Conservation (phyloP, 1,140 invertebrate species). For the Drosophila mayri region DNA sequence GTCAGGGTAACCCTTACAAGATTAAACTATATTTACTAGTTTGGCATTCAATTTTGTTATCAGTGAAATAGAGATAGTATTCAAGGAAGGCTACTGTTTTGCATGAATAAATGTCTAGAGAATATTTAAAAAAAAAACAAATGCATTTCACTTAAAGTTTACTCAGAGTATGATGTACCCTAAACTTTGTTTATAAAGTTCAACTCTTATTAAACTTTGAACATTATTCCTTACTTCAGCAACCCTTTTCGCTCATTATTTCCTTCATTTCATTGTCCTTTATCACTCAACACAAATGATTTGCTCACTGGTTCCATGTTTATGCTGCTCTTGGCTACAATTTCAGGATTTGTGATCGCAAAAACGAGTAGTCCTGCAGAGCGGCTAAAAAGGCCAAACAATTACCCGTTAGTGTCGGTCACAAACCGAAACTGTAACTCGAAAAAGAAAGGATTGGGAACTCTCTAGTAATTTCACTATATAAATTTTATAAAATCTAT, state of each 20-base stretch:
- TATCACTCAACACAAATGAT: background rate
- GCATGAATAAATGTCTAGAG: background rate
- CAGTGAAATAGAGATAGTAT: slow-evolving; percentile 4
- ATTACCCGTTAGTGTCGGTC: slow-evolving; percentile 85
- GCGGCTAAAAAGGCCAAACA: slow-evolving; percentile 9
- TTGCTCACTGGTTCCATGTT: background rate
- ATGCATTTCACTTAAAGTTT: background rate
- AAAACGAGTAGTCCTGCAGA: slow-evolving; percentile 79
- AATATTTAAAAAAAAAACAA: background rate
- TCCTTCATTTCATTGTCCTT: background rate
- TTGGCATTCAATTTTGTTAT: slow-evolving; percentile 38
- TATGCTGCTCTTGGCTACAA: slow-evolving; percentile 71
- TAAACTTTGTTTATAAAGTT: background rate
- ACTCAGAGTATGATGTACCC: background rate
- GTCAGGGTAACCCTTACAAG: slow-evolving; percentile 17
- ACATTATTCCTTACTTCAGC: background rate
- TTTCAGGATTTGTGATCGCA: slow-evolving; percentile 85
- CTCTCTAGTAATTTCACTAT: background rate
- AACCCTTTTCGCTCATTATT: background rate
- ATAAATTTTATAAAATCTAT: background rate
- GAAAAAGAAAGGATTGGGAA: slow-evolving; percentile 6
- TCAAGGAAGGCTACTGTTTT: slow-evolving; percentile 4
- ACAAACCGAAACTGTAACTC: slow-evolving; percentile 84
- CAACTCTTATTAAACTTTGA: background rate
- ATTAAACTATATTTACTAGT: slow-evolving; percentile 22